Percentiles rank a stretch among this genome's conserved stretches.
Conservation (phyloP, 2,797 vertebrate genomes). For the Sardinella longiceps region DNA sequence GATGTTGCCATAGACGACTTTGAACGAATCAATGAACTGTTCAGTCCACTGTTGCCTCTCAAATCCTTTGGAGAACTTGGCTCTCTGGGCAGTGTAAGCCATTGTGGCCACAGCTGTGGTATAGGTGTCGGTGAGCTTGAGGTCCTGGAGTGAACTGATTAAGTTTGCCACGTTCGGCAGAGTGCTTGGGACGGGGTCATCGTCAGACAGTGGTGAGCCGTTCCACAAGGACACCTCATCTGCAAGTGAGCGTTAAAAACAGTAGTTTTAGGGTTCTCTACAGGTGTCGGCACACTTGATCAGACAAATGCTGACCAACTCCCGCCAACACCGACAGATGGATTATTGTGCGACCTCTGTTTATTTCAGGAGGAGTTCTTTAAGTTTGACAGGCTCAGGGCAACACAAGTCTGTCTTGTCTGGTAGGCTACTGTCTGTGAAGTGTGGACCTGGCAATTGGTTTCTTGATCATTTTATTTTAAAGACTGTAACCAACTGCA, state of each 20-base stretch:
- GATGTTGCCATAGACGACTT: conserved; percentile 92
- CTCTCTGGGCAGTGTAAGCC: conserved; percentile 96
- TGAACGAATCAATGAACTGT: conserved; percentile 96
- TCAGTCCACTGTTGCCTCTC: conserved; percentile 95
- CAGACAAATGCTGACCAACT: no score
- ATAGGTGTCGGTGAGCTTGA: conserved; percentile 81
- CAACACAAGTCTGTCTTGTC: no score
- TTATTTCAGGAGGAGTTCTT: no score
- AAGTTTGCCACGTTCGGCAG: conserved; percentile 85
- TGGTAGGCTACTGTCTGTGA: no score
- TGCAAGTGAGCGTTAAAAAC: conserved; percentile 81
- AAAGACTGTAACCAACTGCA: conserved; percentile 16
- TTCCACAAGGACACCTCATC: conserved; percentile 64
- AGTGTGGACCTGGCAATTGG: no score
- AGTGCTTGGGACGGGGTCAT: conserved; percentile 88
- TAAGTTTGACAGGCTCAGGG: no score
- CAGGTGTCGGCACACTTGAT: no score
- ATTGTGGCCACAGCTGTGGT: conserved; percentile 90
- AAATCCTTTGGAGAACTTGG: conserved; percentile 89
- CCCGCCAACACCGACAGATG: no score
- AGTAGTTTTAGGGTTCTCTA: conserved; percentile 75
- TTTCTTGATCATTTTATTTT: no score
- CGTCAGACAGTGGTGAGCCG: conserved; percentile 61
- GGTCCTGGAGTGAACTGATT: conserved; percentile 85
- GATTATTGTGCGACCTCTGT: no score